Evolutionary conservation across 1,140 invertebrate species (phyloP).

Genomic region (Heliconius melpomene): DNA sequence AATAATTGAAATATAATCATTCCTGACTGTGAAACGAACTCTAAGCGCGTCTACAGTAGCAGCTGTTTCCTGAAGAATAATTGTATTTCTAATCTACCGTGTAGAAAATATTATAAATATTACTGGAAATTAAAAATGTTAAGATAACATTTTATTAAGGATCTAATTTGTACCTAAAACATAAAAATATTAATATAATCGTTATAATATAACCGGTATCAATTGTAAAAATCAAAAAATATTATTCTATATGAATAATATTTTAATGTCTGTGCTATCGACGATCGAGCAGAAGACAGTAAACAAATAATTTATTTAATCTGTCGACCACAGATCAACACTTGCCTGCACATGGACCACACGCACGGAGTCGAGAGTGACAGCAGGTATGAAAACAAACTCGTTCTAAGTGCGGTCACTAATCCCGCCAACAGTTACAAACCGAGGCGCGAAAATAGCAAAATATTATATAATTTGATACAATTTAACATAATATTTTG

Average conservation of each 20-base stretch:
- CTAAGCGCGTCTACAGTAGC: too few species aligned
- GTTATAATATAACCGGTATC: not conserved
- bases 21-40: too few species aligned
- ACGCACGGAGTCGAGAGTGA: not conserved
- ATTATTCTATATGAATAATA: not conserved
- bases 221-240: not conserved
- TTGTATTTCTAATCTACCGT: too few species aligned
- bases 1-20: too few species aligned
- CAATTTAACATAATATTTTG: too few species aligned
- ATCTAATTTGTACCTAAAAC: too few species aligned
- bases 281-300: not conserved
- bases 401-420: constrained; percentile 20
- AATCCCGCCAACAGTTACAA: constrained; percentile 26
- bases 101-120: too few species aligned
- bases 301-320: constrained; percentile 9
- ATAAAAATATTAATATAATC: too few species aligned
- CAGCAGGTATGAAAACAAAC: constrained; percentile 26
- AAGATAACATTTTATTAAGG: too few species aligned
- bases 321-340: not conserved
- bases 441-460: constrained; percentile 33
- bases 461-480: constrained; percentile 31
- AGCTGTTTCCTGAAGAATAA: too few species aligned
- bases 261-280: not conserved
- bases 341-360: constrained; percentile 4
- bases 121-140: too few species aligned